Conservation (phyloP, 37 sponge, comb jelly and placozoan genomes). For the Chondrilla cf. caribensis region DNA sequence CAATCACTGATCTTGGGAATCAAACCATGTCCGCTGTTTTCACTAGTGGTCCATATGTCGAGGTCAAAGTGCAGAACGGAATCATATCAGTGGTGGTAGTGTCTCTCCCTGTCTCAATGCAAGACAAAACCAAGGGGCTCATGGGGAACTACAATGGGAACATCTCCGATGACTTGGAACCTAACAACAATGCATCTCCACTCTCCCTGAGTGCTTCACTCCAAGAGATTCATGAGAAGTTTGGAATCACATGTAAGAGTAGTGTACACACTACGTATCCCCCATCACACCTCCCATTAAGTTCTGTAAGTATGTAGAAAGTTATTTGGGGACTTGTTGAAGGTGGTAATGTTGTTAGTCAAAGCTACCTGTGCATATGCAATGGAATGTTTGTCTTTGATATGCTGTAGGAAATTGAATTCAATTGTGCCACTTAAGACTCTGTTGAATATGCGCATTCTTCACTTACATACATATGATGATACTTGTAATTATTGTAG, state of each 20-base stretch:
- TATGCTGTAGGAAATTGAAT: too few species aligned
- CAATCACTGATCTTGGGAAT: slow-evolving; percentile 7
- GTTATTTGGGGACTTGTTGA: background rate
- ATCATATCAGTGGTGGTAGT: slow-evolving; percentile 28
- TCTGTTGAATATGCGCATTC: too few species aligned
- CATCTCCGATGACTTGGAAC: slow-evolving; percentile 33
- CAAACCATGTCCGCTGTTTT: slow-evolving; percentile 22
- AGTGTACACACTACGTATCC: too few species aligned
- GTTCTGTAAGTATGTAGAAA: too few species aligned
- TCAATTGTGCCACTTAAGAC: too few species aligned
- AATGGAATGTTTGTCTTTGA: too few species aligned
- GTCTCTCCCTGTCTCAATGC: background rate
- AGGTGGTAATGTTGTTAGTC: too few species aligned
- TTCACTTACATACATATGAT: too few species aligned
- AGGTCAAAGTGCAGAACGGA: slow-evolving; percentile 20
- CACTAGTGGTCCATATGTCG: slow-evolving; percentile 19
- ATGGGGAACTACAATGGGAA: slow-evolving; percentile 42
- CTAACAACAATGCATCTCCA: slow-evolving; percentile 1
- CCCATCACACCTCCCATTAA: too few species aligned
- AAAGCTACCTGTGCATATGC: too few species aligned
- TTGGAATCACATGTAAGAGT: slow-evolving; percentile 48
- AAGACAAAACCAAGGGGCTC: slow-evolving; percentile 24
- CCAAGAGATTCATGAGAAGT: slow-evolving; percentile 23
- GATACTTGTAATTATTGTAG: too few species aligned
- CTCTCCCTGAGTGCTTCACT: slow-evolving; percentile 28